A percentile compares a stretch with the other conserved stretches of the same genome.
Conservation (phyloP, 2,888 invertebrate genomes). For the Cabera pusaria region DNA sequence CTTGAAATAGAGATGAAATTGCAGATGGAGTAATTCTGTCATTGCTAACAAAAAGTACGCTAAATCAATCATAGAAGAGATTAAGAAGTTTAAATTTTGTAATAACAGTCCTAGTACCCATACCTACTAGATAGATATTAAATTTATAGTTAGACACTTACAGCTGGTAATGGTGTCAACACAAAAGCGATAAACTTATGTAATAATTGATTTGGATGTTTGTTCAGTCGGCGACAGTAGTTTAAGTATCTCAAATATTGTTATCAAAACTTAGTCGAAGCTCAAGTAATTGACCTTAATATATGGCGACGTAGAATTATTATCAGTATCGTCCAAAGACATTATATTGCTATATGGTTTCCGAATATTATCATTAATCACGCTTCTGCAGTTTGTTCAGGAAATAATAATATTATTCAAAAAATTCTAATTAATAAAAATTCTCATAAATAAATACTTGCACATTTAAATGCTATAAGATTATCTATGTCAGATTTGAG, state of each 20-base stretch:
- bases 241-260: slow-evolving; percentile 53
- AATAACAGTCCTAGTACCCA: slow-evolving; percentile 19
- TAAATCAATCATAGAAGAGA: slow-evolving; percentile 28
- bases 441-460: no score
- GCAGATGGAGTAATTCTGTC: slow-evolving; percentile 6
- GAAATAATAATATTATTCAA: no score
- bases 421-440: no score
- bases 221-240: slow-evolving; percentile 50
- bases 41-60: slow-evolving; percentile 20
- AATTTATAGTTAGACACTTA: slow-evolving; percentile 15
- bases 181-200: slow-evolving; percentile 41
- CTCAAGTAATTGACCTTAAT: slow-evolving; percentile 70
- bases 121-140: no score
- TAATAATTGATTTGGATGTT: slow-evolving; percentile 44
- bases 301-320: slow-evolving; percentile 59
- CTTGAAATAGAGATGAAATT: slow-evolving; percentile 4
- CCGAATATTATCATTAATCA: no score
- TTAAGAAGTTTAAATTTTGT: slow-evolving; percentile 21
- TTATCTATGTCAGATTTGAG: no score
- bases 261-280: slow-evolving; percentile 67
- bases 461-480: no score
- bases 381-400: no score
- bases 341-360: slow-evolving; percentile 8
- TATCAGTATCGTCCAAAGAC: slow-evolving; percentile 42
- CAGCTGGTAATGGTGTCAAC: slow-evolving; percentile 39